Evolutionary conservation across 2,888 invertebrate genomes (phyloP), one percentile per base, ranked within the genome.

Genomic region (Tetheella fluctuosa): DNA sequence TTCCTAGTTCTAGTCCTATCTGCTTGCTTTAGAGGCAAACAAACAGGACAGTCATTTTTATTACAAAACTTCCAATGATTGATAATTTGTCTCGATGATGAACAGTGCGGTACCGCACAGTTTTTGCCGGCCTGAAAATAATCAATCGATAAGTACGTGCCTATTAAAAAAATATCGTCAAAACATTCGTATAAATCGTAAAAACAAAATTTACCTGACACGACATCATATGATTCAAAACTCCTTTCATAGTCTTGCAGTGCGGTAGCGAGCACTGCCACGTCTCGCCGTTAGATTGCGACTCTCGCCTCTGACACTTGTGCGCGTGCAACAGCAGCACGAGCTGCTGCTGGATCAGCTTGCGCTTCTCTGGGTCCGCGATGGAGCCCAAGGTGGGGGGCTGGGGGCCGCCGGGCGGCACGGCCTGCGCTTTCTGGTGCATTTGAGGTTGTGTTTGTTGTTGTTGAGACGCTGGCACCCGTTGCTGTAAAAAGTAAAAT

Each of bases 31-130:
- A 99, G 94, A 1, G 99, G 99, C 83, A 98, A 95, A 93, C 99
- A 99, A 25, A 99, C 99, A 6, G 99, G 99, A 92, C 99, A 99
- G 91, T 99, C 99, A 75, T 95, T 95, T 69, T 98, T 95, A 62
- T 96, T 96, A 87, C 99, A 99, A 85, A 99, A 98, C 91, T 99
- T 99, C 98, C 99, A 99, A 89, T 99, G 99, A 68, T 98, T 97
- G 69, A 99, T 98, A 66, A 99, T 99, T 93, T 99, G 99, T 69
- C 99, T 95, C 15, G 99, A 99, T 23, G 99, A 99, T 68, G 99
- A 99, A 93, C 99, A 99, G 83, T 99, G 99, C 28, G 99, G 97
- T 66, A 99, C 97, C 63, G 96, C 94, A 87, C 98, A 98, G 79
- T 96, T 96, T 87, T 97, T 97, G 59, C 99, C 99, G 20, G 97